phyloP scores from a whole-genome alignment of 2,113 vertebrate species.

The Sialia sialis region DNA sequence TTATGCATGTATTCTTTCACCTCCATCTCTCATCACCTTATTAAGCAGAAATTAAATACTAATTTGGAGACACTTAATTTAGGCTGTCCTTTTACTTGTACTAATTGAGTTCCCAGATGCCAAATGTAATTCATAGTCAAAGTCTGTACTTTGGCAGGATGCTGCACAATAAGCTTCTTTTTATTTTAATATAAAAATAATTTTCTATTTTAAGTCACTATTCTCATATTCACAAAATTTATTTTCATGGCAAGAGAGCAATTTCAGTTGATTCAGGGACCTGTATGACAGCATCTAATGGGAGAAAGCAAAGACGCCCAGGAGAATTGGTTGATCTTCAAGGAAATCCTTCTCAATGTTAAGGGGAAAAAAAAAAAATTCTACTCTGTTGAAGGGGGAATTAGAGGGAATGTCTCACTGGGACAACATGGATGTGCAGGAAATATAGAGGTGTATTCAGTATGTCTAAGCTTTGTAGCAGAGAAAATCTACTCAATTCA shows the following conservation, averaged over 20 bases:
- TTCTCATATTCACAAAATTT: background rate
- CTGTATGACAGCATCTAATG: background rate
- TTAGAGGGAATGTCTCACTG: background rate
- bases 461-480: background rate
- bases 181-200: background rate
- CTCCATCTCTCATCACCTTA: background rate
- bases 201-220: background rate
- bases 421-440: background rate
- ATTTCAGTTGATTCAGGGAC: background rate
- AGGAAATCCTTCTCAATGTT: background rate
- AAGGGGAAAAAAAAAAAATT: background rate
- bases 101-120: background rate
- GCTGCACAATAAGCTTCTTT: background rate
- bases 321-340: background rate
- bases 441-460: background rate
- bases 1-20: background rate
- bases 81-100: background rate
- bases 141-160: background rate
- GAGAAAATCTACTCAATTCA: background rate
- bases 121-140: background rate
- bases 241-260: background rate
- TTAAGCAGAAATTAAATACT: slow-evolving; percentile 22
- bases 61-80: slow-evolving; percentile 9
- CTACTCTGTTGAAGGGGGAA: rapidly evolving
- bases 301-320: background rate